Conservation (phyloP, 2,888 invertebrate genomes). For the Eupithecia subumbrata region DNA sequence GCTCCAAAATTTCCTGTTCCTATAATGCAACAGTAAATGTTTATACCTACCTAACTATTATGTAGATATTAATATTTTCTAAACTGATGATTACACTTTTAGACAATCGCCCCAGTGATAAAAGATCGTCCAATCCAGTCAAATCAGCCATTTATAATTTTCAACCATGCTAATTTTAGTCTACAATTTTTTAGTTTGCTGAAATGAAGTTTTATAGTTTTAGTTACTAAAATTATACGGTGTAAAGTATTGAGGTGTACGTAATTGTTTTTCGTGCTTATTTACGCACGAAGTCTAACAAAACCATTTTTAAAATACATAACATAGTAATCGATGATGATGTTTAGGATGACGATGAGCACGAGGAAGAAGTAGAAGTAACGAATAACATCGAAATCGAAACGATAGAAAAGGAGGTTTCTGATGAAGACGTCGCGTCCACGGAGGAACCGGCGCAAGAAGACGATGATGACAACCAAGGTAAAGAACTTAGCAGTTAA, state of each 20-base stretch:
- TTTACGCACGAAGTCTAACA: not conserved
- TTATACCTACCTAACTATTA: no score
- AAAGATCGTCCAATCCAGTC: not conserved
- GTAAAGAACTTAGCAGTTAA: constrained; percentile 26
- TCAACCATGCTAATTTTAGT: not conserved
- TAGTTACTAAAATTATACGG: not conserved
- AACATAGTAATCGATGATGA: not conserved
- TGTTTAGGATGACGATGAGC: constrained; percentile 62
- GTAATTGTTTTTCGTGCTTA: not conserved
- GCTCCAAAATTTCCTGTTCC: no score
- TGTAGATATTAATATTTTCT: not conserved
- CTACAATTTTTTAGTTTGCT: not conserved
- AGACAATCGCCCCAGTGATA: not conserved
- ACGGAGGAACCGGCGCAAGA: constrained; percentile 53
- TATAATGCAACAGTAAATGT: no score
- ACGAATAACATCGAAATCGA: constrained; percentile 70
- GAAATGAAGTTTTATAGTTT: not conserved
- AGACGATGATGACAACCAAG: constrained; percentile 51
- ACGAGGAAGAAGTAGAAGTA: constrained; percentile 61
- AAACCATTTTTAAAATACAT: not conserved
- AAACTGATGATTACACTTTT: not conserved
- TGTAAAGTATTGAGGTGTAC: not conserved
- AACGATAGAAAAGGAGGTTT: constrained; percentile 69
- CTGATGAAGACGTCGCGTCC: constrained; percentile 64
- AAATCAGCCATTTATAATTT: not conserved